Evolutionary conservation across 2,888 invertebrate genomes (phyloP), one percentile per base, ranked within the genome.

Genomic region (Epinotia bilunana): DNA sequence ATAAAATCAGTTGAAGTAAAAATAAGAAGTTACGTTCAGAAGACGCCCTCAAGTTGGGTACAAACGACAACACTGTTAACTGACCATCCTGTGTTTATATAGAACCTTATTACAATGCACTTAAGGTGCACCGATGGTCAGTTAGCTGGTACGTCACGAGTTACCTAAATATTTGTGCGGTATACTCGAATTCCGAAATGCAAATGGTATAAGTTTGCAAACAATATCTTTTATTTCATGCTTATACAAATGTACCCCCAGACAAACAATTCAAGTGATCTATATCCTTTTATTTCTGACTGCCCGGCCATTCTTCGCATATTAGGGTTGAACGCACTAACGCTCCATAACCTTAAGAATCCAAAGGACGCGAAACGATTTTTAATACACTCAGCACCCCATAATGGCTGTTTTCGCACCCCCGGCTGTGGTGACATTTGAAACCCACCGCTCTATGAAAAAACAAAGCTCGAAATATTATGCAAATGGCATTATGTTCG

Each of bases 401-500:
- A 86, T 93, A 90, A 92, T 93, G 91, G 91, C 84, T 87, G 87
- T 90, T 90, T 91, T 92, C 89, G 87, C 92, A 91, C 94, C 91
- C 87, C 79, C 83, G 85, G 85, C 86, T 90, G 93, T 87, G 93
- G 92, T 94, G 94, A 94, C 94, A 94, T 94, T 94, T 94, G 89
- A 91, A 90, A 92, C 89, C 89, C 86, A 88, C 86, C 85, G 88
- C 90, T 90, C 88, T 90, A 91, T 91, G 91, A 92, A 93, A 94
- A 93, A 93, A 93, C 92, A 93, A 92, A 89, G 90, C 91, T 87
- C 80, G 84, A 90, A 92, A 93, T 90, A 91, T 92, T 93, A 94
- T 94, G 94, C 94, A 94, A 94, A 94, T 94, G 93, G 87, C 92
- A 91, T 92, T 91, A 92, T 92, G 91, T 89, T 88, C 89, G 87